Evolutionary conservation across 2,113 vertebrate species (phyloP), one percentile per base, ranked within the genome.

Genomic region (Pteropus alecto): DNA sequence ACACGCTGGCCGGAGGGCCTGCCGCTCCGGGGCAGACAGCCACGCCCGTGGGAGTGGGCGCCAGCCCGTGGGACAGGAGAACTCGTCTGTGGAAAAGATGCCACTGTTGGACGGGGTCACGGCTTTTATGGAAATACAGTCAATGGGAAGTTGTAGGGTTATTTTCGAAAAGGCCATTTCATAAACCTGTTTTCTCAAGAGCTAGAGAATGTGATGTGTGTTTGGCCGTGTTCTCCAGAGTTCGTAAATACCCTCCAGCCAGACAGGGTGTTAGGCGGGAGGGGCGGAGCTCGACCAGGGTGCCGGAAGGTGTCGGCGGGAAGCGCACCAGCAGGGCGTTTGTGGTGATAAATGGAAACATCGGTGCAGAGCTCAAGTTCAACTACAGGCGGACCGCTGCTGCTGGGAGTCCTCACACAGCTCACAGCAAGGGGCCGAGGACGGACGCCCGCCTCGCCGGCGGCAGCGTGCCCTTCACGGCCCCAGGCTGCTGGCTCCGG

Each of bases 281-380:
- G 60, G 51, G 7, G 11, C 0, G 5, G 46, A 9, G 16, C 13
- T n/a, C 38, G 12, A 5, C 2, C 1, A 30, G 43, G 21, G 6
- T 12, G 35, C 24, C 10, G 0, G 60, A 35, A 3, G 0, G 9
- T 5, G 7, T 7, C 0, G 15, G 15, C 7, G 0, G 2, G 0
- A 9, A 18, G 43, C 2, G 0, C 13, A 0, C 35, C 22, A 0
- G 2, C 2, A 7, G 38, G 0, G 8, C 30, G 1, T 8, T 26
- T 38, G 48, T 22, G 24, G 35, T 46, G 8, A 22, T 9, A 28
- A 2, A 28, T 1, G 48, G 48, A 9, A 71, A 54, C 7, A 2
- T 9, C 16, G 0, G 4, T 21, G 41, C 33, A 76, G 21, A 15
- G 41, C 60, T 15, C 0, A 30, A 7, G 33, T 22, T 65, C 81